Percentiles rank a stretch among this genome's conserved stretches.
Conservation (phyloP, 2,113 vertebrate genomes). For the Dasyprocta punctata region DNA sequence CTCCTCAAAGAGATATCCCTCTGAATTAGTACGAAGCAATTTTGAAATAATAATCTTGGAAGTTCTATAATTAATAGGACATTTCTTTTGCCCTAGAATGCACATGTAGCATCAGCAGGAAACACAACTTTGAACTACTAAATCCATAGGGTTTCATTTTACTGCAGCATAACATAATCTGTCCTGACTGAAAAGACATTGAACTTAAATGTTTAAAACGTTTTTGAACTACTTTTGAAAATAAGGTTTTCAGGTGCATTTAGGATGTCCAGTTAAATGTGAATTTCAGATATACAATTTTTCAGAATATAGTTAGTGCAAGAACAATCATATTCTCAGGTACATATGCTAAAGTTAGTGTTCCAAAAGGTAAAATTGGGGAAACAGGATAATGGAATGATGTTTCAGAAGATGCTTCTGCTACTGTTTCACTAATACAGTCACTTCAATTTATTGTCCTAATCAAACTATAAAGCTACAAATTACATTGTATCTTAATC, state of each 20-base stretch:
- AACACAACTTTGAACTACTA: background rate
- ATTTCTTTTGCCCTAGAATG: background rate
- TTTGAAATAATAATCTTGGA: constrained; percentile 10
- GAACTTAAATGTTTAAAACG: background rate
- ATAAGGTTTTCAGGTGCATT: background rate
- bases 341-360: background rate
- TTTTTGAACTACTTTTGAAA: background rate
- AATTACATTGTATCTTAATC: background rate
- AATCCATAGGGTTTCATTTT: background rate
- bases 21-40: background rate
- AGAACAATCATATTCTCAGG: background rate
- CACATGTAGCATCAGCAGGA: background rate
- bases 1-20: background rate
- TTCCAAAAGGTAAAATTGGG: background rate
- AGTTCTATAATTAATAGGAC: background rate
- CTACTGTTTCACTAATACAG: background rate
- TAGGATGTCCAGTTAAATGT: background rate
- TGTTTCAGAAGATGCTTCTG: background rate
- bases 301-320: background rate
- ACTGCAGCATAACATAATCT: background rate
- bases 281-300: constrained; percentile 25
- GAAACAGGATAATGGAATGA: background rate
- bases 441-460: background rate
- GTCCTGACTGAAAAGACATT: background rate
- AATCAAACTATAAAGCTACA: background rate